A percentile compares a stretch with the other conserved stretches of the same genome.
These are phyloP conservation scores for Centropristis striata DNA, from an alignment of 2,113 vertebrate genomes.

Conservation along the genomic window DNA sequence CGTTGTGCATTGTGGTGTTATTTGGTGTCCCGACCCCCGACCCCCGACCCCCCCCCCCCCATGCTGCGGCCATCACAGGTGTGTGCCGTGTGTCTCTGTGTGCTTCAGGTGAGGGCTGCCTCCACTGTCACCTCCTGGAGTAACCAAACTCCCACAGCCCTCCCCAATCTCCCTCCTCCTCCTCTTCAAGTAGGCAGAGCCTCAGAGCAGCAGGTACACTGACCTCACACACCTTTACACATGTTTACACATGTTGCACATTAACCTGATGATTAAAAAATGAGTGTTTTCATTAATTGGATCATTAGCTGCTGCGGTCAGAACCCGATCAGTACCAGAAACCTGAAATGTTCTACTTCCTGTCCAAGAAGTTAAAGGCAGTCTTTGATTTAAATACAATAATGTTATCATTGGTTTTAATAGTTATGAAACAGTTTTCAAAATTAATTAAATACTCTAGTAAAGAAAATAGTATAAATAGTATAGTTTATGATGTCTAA, in stretches of 20 bases:
- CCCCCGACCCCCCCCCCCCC: no score
- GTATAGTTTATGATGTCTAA: no score
- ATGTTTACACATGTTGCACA: conserved; percentile 32
- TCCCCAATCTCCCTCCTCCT: conserved; percentile 93
- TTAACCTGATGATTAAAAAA: conserved; percentile 1
- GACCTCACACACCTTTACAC: background rate
- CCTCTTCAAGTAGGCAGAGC: conserved; percentile 90
- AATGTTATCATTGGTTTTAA: no score
- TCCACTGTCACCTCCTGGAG: conserved; percentile 99
- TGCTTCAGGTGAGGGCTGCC: conserved; percentile 97
- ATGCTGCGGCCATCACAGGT: conserved; percentile 52
- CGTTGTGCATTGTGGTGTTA: conserved; percentile 2
- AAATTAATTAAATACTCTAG: no score
- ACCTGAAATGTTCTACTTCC: no score
- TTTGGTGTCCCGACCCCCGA: background rate
- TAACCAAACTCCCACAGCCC: conserved; percentile 99
- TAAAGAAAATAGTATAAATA: no score
- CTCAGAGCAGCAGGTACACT: conserved; percentile 94
- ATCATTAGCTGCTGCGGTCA: background rate
- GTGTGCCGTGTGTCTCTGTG: conserved; percentile 90
- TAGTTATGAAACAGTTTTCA: no score
- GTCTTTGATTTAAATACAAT: no score
- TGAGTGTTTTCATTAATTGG: background rate
- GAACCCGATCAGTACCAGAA: no score
- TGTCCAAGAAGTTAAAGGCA: no score